Evolutionary conservation across 2,797 vertebrate species (phyloP).

Genomic region (Eulemur albifrons): DNA sequence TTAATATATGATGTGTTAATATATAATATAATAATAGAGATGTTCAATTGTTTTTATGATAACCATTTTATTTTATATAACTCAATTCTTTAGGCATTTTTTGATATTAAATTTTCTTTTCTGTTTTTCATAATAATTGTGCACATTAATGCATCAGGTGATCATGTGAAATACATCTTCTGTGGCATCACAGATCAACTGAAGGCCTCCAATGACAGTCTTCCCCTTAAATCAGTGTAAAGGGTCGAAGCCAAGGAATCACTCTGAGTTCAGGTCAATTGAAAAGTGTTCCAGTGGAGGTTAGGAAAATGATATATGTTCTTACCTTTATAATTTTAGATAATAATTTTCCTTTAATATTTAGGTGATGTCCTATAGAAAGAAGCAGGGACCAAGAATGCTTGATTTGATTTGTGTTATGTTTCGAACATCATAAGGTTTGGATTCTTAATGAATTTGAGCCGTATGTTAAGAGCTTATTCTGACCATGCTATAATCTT

Average conservation of each 20-base stretch:
- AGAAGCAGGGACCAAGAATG: neutral
- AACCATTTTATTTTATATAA: neutral
- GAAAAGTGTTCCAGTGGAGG: neutral
- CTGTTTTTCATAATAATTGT: neutral
- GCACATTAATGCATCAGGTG: neutral
- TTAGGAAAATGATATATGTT: neutral
- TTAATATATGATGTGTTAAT: too few species aligned
- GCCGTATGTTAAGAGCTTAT: neutral
- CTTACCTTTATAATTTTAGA: neutral
- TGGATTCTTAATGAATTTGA: neutral
- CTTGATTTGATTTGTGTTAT: neutral
- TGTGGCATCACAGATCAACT: neutral
- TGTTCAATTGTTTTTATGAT: neutral
- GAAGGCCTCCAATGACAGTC: neutral
- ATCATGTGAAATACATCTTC: neutral
- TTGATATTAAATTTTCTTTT: neutral
- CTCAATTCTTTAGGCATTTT: neutral
- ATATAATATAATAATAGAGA: neutral
- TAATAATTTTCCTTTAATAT: neutral
- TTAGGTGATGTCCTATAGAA: neutral
- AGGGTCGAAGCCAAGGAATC: neutral
- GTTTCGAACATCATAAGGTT: neutral
- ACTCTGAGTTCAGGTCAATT: neutral
- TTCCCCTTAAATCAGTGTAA: neutral
- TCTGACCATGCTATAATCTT: neutral